A percentile compares a stretch with the other conserved stretches of the same genome.
Evolutionary conservation across 2,113 vertebrate species (phyloP).

Genomic region (Manacus vitellinus): DNA sequence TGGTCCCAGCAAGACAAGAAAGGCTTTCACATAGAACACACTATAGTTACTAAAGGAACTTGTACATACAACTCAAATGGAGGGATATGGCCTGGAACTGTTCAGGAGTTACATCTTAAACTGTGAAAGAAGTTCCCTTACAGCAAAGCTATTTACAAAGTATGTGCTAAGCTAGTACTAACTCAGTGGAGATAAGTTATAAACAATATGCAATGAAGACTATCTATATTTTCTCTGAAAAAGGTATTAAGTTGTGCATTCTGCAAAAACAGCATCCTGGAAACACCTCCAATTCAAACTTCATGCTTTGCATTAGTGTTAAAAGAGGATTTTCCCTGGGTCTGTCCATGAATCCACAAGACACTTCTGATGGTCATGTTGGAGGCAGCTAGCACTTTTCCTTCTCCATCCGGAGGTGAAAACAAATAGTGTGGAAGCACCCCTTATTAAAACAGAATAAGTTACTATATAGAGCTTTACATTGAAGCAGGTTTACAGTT

Average conservation of each 20-base stretch:
- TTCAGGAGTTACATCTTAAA: background rate
- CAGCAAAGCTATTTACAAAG: background rate
- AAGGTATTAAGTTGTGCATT: background rate
- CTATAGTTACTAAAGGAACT: background rate
- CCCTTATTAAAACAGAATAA: background rate
- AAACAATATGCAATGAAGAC: background rate
- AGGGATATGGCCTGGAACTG: background rate
- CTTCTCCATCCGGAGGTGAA: background rate
- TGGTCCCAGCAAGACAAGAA: background rate
- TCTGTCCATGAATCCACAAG: background rate
- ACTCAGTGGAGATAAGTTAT: background rate
- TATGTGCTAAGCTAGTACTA: background rate
- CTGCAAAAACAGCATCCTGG: background rate
- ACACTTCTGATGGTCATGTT: background rate
- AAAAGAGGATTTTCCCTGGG: background rate
- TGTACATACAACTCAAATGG: background rate
- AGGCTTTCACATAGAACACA: background rate
- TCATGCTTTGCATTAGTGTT: accelerated
- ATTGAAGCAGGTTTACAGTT: background rate
- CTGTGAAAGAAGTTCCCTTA: background rate
- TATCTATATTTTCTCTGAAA: background rate
- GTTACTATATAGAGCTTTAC: background rate
- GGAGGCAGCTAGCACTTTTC: background rate
- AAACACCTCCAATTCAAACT: background rate
- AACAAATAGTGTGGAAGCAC: background rate